Percentiles rank a stretch among this genome's conserved stretches.
These are phyloP conservation scores for Elgaria multicarinata DNA, from an alignment of 2,113 vertebrate genomes.

Conservation along the genomic window DNA sequence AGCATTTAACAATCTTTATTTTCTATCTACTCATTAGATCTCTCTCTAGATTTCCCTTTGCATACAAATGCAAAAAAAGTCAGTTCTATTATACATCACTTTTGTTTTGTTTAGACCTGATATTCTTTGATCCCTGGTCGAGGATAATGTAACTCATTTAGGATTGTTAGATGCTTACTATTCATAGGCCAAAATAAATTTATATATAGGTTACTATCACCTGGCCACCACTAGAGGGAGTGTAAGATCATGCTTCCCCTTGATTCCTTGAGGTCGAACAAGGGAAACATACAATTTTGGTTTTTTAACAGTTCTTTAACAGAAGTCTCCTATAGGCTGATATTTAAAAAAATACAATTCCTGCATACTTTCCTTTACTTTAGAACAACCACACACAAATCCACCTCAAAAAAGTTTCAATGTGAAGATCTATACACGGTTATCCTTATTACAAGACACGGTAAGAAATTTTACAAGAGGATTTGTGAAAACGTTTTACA, in stretches of 20 bases:
- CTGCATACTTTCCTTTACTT: neutral
- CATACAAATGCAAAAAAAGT: slow-evolving; percentile 14
- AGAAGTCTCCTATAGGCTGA: neutral
- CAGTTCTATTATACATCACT: accelerated
- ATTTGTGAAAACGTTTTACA: neutral
- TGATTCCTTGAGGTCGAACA: neutral
- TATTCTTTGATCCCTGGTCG: neutral
- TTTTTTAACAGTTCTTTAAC: neutral
- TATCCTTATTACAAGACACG: neutral
- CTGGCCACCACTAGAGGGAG: neutral
- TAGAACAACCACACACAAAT: neutral
- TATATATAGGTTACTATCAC: neutral
- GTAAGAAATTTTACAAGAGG: neutral
- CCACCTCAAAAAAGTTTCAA: neutral
- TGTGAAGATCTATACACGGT: neutral
- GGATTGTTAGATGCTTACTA: neutral
- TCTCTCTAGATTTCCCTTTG: slow-evolving; percentile 15
- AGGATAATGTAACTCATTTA: neutral
- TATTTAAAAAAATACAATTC: neutral
- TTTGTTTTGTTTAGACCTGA: neutral
- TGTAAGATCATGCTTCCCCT: neutral
- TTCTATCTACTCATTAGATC: slow-evolving; percentile 48
- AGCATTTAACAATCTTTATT: slow-evolving; percentile 28
- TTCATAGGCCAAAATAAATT: neutral
- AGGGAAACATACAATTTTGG: neutral